A percentile compares a stretch with the other conserved stretches of the same genome.
phyloP scores from a whole-genome alignment of 2,888 invertebrate genomes.

The Clusia tigrina region DNA sequence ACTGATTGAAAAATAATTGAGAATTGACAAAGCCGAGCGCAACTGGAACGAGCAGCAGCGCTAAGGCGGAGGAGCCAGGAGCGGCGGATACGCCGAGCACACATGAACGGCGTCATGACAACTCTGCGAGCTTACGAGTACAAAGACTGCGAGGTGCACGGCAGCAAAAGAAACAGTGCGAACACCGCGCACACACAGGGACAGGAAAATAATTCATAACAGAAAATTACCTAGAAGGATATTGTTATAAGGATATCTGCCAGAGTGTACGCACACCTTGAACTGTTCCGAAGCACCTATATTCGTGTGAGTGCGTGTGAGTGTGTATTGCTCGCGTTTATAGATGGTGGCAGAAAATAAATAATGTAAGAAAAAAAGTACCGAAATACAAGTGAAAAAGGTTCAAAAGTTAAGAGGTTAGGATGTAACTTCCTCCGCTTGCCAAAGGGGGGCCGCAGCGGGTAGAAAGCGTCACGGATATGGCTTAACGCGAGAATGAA shows the following conservation, averaged over 20 bases:
- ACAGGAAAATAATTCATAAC: conserved; percentile 52
- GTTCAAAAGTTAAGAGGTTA: conserved; percentile 4
- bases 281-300: conserved; percentile 10
- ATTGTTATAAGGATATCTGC: conserved; percentile 50
- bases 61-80: background rate
- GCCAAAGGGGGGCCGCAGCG: background rate
- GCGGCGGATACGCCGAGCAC: background rate
- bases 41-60: no score
- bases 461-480: background rate
- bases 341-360: conserved; percentile 42
- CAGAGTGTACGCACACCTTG: no score
- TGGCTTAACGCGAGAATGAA: background rate
- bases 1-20: conserved; percentile 57
- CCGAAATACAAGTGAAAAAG: background rate
- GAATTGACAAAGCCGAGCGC: conserved; percentile 44
- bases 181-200: conserved; percentile 1
- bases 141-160: no score
- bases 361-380: conserved; percentile 31
- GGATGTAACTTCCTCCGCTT: no score
- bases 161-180: no score
- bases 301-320: background rate
- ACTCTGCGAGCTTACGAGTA: no score
- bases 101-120: background rate
- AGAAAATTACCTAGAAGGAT: conserved; percentile 55
- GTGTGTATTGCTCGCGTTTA: background rate